A percentile compares a stretch with the other conserved stretches of the same genome.
These are phyloP conservation scores for Dasyprocta punctata DNA, from an alignment of 2,113 vertebrate species.

Conservation along the genomic window DNA sequence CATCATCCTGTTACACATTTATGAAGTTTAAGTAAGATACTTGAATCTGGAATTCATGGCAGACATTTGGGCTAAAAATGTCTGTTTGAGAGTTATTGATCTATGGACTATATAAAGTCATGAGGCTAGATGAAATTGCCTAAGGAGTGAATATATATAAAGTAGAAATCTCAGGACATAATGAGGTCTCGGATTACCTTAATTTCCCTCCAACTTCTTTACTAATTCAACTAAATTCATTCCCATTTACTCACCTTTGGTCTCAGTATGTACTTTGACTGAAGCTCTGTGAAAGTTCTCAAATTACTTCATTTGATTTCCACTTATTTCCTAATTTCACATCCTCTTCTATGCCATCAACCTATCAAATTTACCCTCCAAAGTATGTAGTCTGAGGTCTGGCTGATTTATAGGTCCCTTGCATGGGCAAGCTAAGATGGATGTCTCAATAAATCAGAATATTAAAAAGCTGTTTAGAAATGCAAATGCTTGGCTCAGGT, in stretches of 20 bases:
- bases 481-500: slow-evolving; percentile 51
- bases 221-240: not conserved
- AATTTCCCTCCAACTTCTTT: not conserved
- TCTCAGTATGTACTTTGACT: not conserved
- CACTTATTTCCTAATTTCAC: not conserved
- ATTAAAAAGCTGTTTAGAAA: slow-evolving; percentile 61
- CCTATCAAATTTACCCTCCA: not conserved
- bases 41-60: not conserved
- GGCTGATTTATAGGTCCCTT: slow-evolving; percentile 63
- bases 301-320: slow-evolving; percentile 3
- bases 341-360: slow-evolving; percentile 1
- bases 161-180: not conserved
- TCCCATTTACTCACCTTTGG: not conserved
- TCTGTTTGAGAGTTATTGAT: not conserved
- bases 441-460: slow-evolving; percentile 51
- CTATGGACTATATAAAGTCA: not conserved
- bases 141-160: not conserved
- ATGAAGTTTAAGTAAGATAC: not conserved
- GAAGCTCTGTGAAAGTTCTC: not conserved
- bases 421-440: slow-evolving; percentile 40
- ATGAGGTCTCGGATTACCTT: not conserved
- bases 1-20: not conserved
- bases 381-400: not conserved
- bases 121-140: not conserved
- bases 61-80: not conserved